Conservation (phyloP, 2,888 invertebrate genomes). For the Luperina testacea region DNA sequence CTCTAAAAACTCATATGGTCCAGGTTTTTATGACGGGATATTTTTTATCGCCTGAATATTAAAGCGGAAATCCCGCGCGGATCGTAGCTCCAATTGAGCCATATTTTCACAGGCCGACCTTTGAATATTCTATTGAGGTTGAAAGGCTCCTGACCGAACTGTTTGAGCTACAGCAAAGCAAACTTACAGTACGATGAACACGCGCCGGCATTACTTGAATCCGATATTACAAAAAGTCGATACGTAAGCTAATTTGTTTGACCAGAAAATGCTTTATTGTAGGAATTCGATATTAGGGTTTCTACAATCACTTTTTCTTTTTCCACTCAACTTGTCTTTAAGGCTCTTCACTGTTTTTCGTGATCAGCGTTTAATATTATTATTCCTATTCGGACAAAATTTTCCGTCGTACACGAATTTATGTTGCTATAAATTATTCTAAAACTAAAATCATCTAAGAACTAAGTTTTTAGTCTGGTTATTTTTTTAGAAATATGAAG, state of each 20-base stretch:
- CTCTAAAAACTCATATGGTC: slow-evolving; percentile 85
- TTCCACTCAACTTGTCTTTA: slow-evolving; percentile 14
- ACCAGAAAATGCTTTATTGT: slow-evolving; percentile 29
- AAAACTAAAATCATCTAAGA: not conserved
- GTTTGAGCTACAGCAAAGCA: slow-evolving; percentile 74
- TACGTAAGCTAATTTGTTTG: slow-evolving; percentile 52
- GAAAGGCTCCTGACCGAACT: slow-evolving; percentile 78
- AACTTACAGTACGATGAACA: slow-evolving; percentile 71
- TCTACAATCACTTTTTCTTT: slow-evolving; percentile 8
- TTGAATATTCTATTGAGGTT: slow-evolving; percentile 87
- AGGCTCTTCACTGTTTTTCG: slow-evolving; percentile 5
- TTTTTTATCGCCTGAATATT: slow-evolving; percentile 88
- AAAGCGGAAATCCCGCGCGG: slow-evolving; percentile 83
- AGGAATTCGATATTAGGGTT: slow-evolving; percentile 14
- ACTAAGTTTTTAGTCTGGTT: not conserved
- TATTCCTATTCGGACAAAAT: not conserved
- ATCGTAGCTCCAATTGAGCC: slow-evolving; percentile 83
- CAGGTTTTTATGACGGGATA: slow-evolving; percentile 86
- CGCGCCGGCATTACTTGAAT: slow-evolving; percentile 53
- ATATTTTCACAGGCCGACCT: slow-evolving; percentile 85
- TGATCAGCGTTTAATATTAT: slow-evolving; percentile 14
- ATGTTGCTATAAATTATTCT: not conserved
- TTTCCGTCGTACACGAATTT: not conserved
- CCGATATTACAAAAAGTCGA: slow-evolving; percentile 58
- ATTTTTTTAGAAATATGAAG: not conserved